Evolutionary conservation across 37 sponge, comb jelly and placozoan species (phyloP), one percentile per base, ranked within the genome.

Genomic region (Beroe ovata): DNA sequence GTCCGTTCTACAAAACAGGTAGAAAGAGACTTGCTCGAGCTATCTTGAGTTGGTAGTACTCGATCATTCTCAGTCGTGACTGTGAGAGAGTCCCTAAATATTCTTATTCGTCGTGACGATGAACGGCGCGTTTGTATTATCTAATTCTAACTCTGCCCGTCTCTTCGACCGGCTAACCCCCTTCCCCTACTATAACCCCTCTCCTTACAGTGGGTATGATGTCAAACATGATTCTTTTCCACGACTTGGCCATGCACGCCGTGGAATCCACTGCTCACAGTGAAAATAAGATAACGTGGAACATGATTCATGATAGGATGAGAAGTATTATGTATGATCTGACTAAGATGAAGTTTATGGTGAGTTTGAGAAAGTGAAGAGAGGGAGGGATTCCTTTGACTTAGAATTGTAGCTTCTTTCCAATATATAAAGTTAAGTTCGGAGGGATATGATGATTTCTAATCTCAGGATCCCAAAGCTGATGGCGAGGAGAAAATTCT

Each of bases 1-100:
- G 97, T 41, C 97, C 97, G 26, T 96, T 96, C 95, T 96, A 94
- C 92, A 96, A 96, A 92, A 96, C 97, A 36, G 71, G 71, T n/a
- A n/a, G n/a, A n/a, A n/a, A n/a, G n/a, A n/a, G n/a, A n/a, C n/a
- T n/a, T n/a, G n/a, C n/a, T 58, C 11, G 18, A 58, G 18, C 59
- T 58, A 19, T 58, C 18, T 58, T 58, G 59, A 19, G 11, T 58
- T 58, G 11, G 59, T 18, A 58, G n/a, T n/a, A n/a, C n/a, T n/a
- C n/a, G n/a, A n/a, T n/a, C n/a, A n/a, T n/a, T n/a, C n/a, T n/a
- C n/a, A n/a, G n/a, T n/a, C n/a, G n/a, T n/a, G n/a, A n/a, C n/a
- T n/a, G n/a, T n/a, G n/a, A n/a, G n/a, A n/a, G n/a, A n/a, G n/a
- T n/a, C n/a, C n/a, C n/a, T n/a, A n/a, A n/a, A n/a, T n/a, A n/a